Percentiles rank a stretch among this genome's conserved stretches.
Conservation (phyloP, 2,888 invertebrate species). For the Tuta absoluta region DNA sequence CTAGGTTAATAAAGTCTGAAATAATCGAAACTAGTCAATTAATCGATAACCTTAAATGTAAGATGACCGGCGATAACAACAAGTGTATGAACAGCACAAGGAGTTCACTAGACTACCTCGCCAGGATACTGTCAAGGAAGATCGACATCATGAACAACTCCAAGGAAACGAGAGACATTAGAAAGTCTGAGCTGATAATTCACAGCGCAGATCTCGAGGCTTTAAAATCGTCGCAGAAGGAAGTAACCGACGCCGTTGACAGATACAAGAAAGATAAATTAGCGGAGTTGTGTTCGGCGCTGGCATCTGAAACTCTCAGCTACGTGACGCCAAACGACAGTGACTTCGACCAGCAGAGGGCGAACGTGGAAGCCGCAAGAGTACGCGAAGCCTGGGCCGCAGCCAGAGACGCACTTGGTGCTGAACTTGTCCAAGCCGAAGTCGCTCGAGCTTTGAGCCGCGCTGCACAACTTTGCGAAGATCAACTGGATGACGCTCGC, state of each 20-base stretch:
- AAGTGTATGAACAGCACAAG: constrained; percentile 64
- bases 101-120: constrained; percentile 85
- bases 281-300: constrained; percentile 85
- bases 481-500: constrained; percentile 78
- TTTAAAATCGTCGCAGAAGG: constrained; percentile 80
- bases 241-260: constrained; percentile 82
- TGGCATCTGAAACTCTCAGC: constrained; percentile 86
- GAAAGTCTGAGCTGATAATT: constrained; percentile 62
- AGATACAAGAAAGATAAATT: constrained; percentile 86
- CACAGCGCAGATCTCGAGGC: constrained; percentile 77
- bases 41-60: constrained; percentile 86
- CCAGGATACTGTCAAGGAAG: constrained; percentile 87
- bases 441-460: constrained; percentile 87
- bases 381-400: constrained; percentile 88
- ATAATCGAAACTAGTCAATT: constrained; percentile 89
- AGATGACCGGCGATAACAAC: constrained; percentile 80
- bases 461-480: constrained; percentile 86
- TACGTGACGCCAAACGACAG: constrained; percentile 74
- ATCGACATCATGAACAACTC: constrained; percentile 73
- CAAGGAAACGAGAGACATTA: constrained; percentile 50
- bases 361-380: constrained; percentile 82
- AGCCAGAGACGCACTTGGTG: constrained; percentile 87
- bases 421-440: constrained; percentile 88
- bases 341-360: constrained; percentile 63
- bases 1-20: constrained; percentile 84